Evolutionary conservation across 2,888 invertebrate species (phyloP).

Genomic region (Tachina grossa): DNA sequence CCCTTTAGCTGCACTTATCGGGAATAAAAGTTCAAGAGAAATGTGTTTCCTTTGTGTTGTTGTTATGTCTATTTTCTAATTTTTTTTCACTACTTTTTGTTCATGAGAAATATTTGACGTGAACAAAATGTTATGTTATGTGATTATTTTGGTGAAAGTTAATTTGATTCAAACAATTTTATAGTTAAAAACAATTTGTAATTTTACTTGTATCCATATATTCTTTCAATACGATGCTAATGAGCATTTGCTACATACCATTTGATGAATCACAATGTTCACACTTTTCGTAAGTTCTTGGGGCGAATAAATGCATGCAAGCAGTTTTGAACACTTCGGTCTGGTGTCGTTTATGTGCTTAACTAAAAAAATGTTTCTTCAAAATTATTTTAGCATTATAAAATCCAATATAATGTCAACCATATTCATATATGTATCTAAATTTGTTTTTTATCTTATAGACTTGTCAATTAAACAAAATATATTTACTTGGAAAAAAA

Average conservation of each 20-base stretch:
- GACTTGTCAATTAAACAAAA: conserved; percentile 46
- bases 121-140: too few relatives aligned
- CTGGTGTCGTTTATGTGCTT: conserved; percentile 8
- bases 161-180: too few relatives aligned
- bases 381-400: not conserved
- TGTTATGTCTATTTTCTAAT: too few relatives aligned
- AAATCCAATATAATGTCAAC: conserved; percentile 40
- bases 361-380: not conserved
- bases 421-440: not conserved
- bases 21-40: too few relatives aligned
- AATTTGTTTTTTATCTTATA: conserved; percentile 6
- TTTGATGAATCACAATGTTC: conserved; percentile 14
- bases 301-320: not conserved
- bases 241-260: conserved; percentile 35
- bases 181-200: too few relatives aligned
- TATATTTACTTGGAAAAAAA: conserved; percentile 15
- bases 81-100: too few relatives aligned
- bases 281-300: not conserved
- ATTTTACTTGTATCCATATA: conserved; percentile 3
- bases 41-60: too few relatives aligned
- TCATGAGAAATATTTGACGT: too few relatives aligned
- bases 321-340: conserved; percentile 4
- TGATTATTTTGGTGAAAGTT: too few relatives aligned
- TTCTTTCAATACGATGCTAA: conserved; percentile 17
- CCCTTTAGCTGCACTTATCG: too few relatives aligned